Evolutionary conservation across 1,140 invertebrate species (phyloP), one percentile per base, ranked within the genome.

Genomic region (Neodiprion pinetum): DNA sequence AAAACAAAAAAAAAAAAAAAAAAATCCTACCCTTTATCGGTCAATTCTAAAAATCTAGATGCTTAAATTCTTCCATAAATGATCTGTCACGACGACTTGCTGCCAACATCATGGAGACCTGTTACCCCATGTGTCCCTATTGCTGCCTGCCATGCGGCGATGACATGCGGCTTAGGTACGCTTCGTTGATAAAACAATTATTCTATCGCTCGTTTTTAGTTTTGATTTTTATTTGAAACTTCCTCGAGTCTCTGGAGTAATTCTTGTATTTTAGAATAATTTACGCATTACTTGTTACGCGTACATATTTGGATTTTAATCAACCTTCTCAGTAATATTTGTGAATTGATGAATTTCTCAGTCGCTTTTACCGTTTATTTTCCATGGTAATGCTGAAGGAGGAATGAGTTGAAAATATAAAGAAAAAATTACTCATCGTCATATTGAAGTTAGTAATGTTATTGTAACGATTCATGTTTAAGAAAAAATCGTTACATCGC

Each of bases 91-190:
- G 9, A 40, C 28, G 28, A 40, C 5, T 40, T 40, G 28, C 28
- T 40, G 28, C 28, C 28, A 40, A 61, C 11, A 69, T 23, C 48
- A 78, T 78, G 77, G 75, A 73, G 48, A 70, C 73, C 48, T 14
- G n/a, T 17, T 74, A 53, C 77, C 73, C 70, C 23, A 65, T 74
- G 14, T 80, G 77, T 78, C 78, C 73, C 40, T 72, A 76, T 66
- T 78, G 74, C 73, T 75, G 75, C 75, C 61, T 76, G 40, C 73
- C 80, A 74, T 73, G 66, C 40, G 73, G 67, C 23, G 82, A 80
- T 73, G 77, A 81, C 76, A 76, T 74, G 73, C 73, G 76, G 40
- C 75, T 71, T 77, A 82, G 79, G 80, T 84, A 81, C 12, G 73
- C 78, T 72, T 74, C 70, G 50, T 72, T 70, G 73, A 75, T 1